A percentile compares a stretch with the other conserved stretches of the same genome.
phyloP scores from a whole-genome alignment of 2,797 vertebrate species.

The Danio kyathit region DNA sequence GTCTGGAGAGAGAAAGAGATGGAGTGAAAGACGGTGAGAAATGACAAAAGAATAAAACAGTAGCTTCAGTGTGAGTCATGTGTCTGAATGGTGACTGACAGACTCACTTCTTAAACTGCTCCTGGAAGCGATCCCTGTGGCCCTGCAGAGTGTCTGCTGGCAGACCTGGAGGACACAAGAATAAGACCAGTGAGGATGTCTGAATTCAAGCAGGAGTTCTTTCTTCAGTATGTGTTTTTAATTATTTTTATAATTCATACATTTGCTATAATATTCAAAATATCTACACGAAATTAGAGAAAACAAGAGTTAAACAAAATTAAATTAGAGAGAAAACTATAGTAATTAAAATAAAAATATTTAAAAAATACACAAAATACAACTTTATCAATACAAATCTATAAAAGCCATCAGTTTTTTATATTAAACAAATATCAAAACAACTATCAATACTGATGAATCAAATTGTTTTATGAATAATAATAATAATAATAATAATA shows the following conservation, averaged over 20 bases:
- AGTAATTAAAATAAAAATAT: neutral
- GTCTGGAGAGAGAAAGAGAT: constrained; percentile 71
- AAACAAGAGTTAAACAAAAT: neutral
- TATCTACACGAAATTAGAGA: neutral
- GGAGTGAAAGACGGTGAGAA: neutral
- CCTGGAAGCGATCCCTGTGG: constrained; percentile 96
- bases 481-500: too few relatives aligned
- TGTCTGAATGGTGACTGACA: constrained; percentile 14
- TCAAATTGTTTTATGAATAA: too few relatives aligned
- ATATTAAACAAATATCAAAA: too few relatives aligned
- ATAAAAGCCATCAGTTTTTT: too few relatives aligned
- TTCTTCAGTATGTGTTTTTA: neutral
- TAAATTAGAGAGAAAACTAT: too few relatives aligned
- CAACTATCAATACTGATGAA: too few relatives aligned
- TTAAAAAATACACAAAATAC: too few relatives aligned
- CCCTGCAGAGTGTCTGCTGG: constrained; percentile 96
- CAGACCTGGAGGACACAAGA: constrained; percentile 82
- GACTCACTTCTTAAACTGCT: constrained; percentile 96
- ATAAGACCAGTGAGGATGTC: neutral
- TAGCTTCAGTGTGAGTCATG: neutral
- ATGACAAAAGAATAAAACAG: constrained; percentile 18
- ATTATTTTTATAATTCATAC: neutral
- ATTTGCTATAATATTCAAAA: neutral
- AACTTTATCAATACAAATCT: too few relatives aligned
- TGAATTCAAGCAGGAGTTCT: neutral